Conservation (phyloP, 1,140 invertebrate species). For the Oedothorax gibbosus region DNA sequence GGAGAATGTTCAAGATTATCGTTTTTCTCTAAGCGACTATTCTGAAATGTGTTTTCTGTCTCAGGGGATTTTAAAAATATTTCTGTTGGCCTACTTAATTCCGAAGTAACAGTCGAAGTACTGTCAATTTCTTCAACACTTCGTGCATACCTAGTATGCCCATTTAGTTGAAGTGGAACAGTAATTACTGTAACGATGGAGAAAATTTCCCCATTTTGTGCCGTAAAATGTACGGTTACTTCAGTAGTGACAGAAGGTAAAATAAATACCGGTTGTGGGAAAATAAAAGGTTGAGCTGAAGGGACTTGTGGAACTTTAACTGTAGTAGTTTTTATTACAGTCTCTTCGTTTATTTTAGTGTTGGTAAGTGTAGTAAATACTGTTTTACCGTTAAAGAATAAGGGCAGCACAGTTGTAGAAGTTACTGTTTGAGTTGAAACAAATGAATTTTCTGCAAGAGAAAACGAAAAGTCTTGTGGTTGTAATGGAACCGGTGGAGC, state of each 20-base stretch:
- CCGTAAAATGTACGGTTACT: slow-evolving; percentile 64
- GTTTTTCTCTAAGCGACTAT: not conserved
- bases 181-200: slow-evolving; percentile 63
- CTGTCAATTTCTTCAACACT: slow-evolving; percentile 22
- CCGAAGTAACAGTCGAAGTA: not conserved
- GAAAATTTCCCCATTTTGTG: slow-evolving; percentile 63
- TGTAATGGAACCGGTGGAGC: slow-evolving; percentile 66
- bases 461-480: slow-evolving; percentile 48
- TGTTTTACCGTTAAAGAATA: slow-evolving; percentile 89
- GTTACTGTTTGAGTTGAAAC: slow-evolving; percentile 89
- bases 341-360: slow-evolving; percentile 85
- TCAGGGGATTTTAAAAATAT: not conserved
- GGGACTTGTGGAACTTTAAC: slow-evolving; percentile 69
- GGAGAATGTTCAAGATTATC: not conserved
- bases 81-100: not conserved
- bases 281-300: slow-evolving; percentile 67
- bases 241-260: slow-evolving; percentile 62
- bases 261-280: slow-evolving; percentile 61
- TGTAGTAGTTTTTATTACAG: slow-evolving; percentile 75
- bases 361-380: slow-evolving; percentile 90
- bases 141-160: slow-evolving; percentile 44
- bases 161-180: slow-evolving; percentile 51
- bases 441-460: slow-evolving; percentile 66
- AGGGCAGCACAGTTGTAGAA: slow-evolving; percentile 84
- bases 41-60: not conserved